Evolutionary conservation across 2,797 vertebrate genomes (phyloP).

Genomic region (Sebastes hopkinsi): DNA sequence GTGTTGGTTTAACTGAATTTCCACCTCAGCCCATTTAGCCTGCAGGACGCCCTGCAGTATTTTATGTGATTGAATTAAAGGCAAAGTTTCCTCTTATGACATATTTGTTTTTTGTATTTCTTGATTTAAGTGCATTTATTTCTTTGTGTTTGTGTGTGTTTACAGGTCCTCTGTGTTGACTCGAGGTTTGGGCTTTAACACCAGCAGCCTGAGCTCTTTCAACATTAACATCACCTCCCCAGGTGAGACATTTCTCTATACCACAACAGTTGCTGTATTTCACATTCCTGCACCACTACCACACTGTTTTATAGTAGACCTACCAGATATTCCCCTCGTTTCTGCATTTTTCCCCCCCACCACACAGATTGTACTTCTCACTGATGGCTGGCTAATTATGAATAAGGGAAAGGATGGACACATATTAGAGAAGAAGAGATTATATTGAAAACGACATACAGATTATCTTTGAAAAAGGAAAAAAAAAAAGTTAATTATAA

Average conservation of each 20-base stretch:
- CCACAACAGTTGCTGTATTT: not conserved
- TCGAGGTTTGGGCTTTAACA: constrained; percentile 63
- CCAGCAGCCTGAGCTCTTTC: constrained; percentile 55
- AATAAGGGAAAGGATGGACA: not conserved
- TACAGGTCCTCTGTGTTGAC: constrained; percentile 69
- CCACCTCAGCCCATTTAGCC: not conserved
- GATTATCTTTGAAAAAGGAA: not conserved
- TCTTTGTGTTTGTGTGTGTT: constrained; percentile 31
- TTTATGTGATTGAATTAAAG: not conserved
- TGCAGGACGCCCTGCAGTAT: not conserved
- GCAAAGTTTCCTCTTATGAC: not conserved
- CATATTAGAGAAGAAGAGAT: not conserved
- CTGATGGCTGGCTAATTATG: not conserved
- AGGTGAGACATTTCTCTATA: constrained; percentile 60
- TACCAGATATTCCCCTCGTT: not conserved
- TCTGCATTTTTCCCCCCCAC: not conserved
- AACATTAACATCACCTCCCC: constrained; percentile 61
- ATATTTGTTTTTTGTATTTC: not conserved
- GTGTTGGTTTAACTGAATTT: not conserved
- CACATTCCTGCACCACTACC: not conserved
- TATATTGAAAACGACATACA: not conserved
- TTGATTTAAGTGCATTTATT: not conserved
- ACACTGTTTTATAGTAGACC: not conserved
- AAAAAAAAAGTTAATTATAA: not conserved
- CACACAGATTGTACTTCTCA: not conserved